Evolutionary conservation across 2,113 vertebrate genomes (phyloP), one percentile per base, ranked within the genome.

Genomic region (Trinectes maculatus): DNA sequence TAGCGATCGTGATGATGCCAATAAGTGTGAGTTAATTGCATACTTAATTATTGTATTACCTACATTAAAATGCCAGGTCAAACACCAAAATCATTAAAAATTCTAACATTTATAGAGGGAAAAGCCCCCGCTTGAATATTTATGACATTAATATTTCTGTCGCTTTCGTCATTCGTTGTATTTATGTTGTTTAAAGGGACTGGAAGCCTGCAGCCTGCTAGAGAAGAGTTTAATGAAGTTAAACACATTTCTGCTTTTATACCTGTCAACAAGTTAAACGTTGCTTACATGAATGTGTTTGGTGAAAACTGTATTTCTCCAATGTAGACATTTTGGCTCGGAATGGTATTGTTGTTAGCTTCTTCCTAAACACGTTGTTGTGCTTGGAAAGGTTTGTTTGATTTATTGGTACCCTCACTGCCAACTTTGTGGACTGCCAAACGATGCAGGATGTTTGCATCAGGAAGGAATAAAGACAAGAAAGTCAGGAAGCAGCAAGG

Each of bases 11-110:
- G 22, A 44, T 40, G 10, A 26, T 59, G 22, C 28, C 51, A 21
- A 49, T 36, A n/a, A 46, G 31, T 5, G 36, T 70, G 11, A 57
- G 42, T 3, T 51, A 56, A 63, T 37, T 64, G 43, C 13, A 4
- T 37, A 37, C 13, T 57, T 42, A 34, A 70, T 39, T 39, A 18
- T 7, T 10, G 2, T 24, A 22, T 54, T 37, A 6, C 25, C 26
- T 37, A 2, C 37, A 71, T 57, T 9, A 28, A 59, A 53, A 36
- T 65, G 26, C 8, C 52, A 5, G 2, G 8, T 15, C 36, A 44
- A 44, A 42, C 22, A 16, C 15, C 7, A 25, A 11, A 16, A 37
- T 53, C 3, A 31, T 51, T 31, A 18, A n/a, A n/a, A n/a, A n/a
- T n/a, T n/a, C n/a, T n/a, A n/a, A n/a, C n/a, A 51, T 19, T 31